Evolutionary conservation across 2,797 vertebrate genomes (phyloP).

Genomic region (Phylloscopus collybita): DNA sequence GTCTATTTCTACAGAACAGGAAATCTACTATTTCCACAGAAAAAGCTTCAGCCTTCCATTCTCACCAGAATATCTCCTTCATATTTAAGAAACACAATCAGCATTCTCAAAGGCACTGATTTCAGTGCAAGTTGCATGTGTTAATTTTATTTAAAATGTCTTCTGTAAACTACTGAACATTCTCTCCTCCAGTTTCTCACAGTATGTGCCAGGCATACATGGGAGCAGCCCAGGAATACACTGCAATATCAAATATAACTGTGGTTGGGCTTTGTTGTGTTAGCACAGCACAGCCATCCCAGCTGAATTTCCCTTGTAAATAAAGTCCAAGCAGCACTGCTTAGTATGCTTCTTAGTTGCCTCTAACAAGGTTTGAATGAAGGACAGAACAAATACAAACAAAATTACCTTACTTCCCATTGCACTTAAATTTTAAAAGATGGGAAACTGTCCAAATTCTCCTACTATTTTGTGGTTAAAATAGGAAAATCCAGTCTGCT

Average conservation of each 20-base stretch:
- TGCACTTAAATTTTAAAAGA: conserved; percentile 15
- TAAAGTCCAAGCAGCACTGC: background rate
- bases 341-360: background rate
- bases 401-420: conserved; percentile 24
- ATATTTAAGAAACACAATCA: background rate
- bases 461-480: conserved; percentile 1
- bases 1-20: background rate
- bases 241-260: background rate
- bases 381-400: conserved; percentile 35
- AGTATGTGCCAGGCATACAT: background rate
- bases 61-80: background rate
- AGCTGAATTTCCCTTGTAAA: background rate
- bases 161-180: background rate
- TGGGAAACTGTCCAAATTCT: conserved; percentile 12
- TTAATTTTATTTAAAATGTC: background rate
- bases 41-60: background rate
- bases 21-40: background rate
- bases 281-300: background rate
- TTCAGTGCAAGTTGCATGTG: background rate
- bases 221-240: background rate
- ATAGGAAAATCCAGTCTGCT: background rate
- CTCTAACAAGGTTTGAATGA: conserved; percentile 14
- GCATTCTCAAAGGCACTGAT: background rate
- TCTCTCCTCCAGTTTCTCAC: background rate
- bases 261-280: background rate